A percentile compares a stretch with the other conserved stretches of the same genome.
phyloP scores from a whole-genome alignment of 2,797 vertebrate genomes.

The Enteromius viviparus region DNA sequence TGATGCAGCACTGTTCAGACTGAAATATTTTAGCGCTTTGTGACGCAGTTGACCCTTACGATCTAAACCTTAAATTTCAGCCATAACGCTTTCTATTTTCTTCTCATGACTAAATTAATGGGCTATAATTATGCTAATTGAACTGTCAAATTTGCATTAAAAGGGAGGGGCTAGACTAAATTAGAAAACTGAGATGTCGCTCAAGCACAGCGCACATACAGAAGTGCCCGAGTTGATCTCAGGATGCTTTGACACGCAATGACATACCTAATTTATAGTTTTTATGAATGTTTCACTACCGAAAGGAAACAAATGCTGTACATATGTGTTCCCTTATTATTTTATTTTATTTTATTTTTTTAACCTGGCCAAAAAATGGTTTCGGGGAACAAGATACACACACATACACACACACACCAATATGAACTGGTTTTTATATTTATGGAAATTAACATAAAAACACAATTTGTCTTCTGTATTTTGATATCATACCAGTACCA shows the following conservation, averaged over 20 bases:
- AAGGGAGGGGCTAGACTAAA: constrained; percentile 48
- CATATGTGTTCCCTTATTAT: constrained; percentile 73
- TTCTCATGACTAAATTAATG: constrained; percentile 48
- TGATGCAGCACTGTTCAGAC: constrained; percentile 29
- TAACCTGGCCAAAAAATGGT: constrained; percentile 74
- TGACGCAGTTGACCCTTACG: constrained; percentile 23
- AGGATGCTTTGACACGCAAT: constrained; percentile 66
- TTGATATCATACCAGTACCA: constrained; percentile 84
- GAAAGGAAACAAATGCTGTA: constrained; percentile 81
- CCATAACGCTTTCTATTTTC: constrained; percentile 49
- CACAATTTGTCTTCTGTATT: constrained; percentile 82
- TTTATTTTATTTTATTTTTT: constrained; percentile 66
- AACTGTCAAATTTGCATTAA: constrained; percentile 49
- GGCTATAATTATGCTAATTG: constrained; percentile 41
- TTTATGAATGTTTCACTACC: constrained; percentile 75
- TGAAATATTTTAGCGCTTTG: constrained; percentile 27
- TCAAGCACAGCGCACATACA: constrained; percentile 56
- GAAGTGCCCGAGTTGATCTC: constrained; percentile 60
- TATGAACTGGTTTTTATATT: constrained; percentile 80
- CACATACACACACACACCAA: constrained; percentile 41
- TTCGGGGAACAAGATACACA: constrained; percentile 79
- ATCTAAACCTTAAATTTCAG: constrained; percentile 44
- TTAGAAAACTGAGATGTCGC: constrained; percentile 39
- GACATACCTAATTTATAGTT: constrained; percentile 69
- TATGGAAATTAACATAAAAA: constrained; percentile 63